Conservation (phyloP, 2,797 vertebrate genomes). For the Acanthurus tractus region DNA sequence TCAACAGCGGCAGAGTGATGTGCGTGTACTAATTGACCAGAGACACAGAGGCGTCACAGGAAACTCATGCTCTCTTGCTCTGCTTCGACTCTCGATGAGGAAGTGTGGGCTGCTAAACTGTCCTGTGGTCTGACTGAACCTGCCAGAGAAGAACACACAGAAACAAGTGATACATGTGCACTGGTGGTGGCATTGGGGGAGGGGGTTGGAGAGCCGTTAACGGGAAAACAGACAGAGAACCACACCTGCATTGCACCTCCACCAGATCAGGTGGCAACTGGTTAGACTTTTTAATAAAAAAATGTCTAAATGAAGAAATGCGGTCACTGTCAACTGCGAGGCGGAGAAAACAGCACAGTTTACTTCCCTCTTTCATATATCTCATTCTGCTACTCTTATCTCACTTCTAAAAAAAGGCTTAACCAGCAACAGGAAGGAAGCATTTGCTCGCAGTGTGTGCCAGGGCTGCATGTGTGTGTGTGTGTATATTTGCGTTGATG, state of each 20-base stretch:
- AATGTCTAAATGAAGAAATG: conserved; percentile 21
- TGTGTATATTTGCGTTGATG: conserved; percentile 28
- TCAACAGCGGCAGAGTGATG: conserved; percentile 53
- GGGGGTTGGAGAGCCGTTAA: conserved; percentile 18
- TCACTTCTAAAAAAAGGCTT: conserved; percentile 70
- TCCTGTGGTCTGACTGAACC: conserved; percentile 76
- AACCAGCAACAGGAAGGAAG: conserved; percentile 85
- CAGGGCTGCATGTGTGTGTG: conserved; percentile 25
- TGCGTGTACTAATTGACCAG: conserved; percentile 68
- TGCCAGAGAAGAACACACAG: conserved; percentile 61
- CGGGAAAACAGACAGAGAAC: conserved; percentile 3
- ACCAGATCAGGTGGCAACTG: not conserved
- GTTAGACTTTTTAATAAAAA: conserved; percentile 13
- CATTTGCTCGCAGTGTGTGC: conserved; percentile 61
- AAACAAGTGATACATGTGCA: conserved; percentile 19
- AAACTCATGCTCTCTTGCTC: conserved; percentile 70
- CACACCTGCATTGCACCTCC: conserved; percentile 56
- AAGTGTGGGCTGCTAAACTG: conserved; percentile 76
- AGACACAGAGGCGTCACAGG: conserved; percentile 79
- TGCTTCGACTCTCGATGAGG: conserved; percentile 72
- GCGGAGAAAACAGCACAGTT: conserved; percentile 21
- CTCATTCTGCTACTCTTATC: conserved; percentile 69
- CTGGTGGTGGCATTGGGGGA: not conserved
- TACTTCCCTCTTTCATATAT: conserved; percentile 41
- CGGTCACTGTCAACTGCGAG: conserved; percentile 8